A percentile compares a stretch with the other conserved stretches of the same genome.
These are phyloP conservation scores for Synanthedon tipuliformis DNA, from an alignment of 2,888 invertebrate genomes.

Conservation along the genomic window DNA sequence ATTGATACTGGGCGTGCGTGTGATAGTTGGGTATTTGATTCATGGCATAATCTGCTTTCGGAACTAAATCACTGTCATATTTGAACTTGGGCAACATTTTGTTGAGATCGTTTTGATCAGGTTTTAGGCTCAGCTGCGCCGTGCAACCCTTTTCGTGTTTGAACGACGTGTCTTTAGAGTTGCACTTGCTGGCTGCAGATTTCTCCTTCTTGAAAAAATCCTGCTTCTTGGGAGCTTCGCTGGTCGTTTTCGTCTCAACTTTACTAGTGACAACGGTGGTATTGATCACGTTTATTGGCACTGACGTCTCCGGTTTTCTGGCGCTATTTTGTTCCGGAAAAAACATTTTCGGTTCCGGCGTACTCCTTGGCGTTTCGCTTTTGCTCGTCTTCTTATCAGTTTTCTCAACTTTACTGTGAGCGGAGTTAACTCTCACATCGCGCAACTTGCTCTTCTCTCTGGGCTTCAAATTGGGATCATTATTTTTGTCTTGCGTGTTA, in stretches of 20 bases:
- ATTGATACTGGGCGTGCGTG: constrained; percentile 72
- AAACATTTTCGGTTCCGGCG: constrained; percentile 59
- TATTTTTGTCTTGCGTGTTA: constrained; percentile 43
- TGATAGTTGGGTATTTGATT: constrained; percentile 78
- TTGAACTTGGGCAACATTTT: constrained; percentile 67
- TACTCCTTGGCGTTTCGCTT: constrained; percentile 48
- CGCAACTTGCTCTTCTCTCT: constrained; percentile 58
- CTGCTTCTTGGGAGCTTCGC: constrained; percentile 58
- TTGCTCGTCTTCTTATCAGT: constrained; percentile 50
- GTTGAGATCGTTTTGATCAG: constrained; percentile 63
- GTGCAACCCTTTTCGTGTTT: constrained; percentile 61
- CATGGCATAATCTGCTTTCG: constrained; percentile 73
- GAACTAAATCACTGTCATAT: constrained; percentile 65
- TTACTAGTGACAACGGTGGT: constrained; percentile 43
- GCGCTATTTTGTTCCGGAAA: constrained; percentile 52
- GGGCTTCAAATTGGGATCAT: constrained; percentile 44
- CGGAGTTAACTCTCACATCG: constrained; percentile 61
- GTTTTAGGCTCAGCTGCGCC: constrained; percentile 41
- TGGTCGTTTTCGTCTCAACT: constrained; percentile 39
- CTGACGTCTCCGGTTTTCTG: constrained; percentile 56
- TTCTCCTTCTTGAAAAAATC: constrained; percentile 68
- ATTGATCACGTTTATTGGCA: constrained; percentile 61
- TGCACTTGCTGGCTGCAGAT: constrained; percentile 44
- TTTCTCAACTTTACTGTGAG: constrained; percentile 60
- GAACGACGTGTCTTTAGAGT: constrained; percentile 41